Conservation (phyloP, 1,140 invertebrate species). For the Homalodisca vitripennis region DNA sequence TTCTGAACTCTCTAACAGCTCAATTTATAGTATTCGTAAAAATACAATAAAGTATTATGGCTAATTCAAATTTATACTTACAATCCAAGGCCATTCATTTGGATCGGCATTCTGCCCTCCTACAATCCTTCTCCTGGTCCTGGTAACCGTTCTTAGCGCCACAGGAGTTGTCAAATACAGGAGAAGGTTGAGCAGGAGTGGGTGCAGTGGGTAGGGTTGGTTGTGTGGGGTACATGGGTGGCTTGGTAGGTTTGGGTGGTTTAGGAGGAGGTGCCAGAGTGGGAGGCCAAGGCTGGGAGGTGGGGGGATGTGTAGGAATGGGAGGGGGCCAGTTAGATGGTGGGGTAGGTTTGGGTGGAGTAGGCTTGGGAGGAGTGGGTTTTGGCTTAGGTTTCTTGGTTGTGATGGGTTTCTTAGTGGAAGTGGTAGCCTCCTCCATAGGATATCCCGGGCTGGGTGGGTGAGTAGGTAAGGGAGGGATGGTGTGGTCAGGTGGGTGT, state of each 20-base stretch:
- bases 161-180: conserved; percentile 48
- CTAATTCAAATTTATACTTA: conserved; percentile 40
- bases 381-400: conserved; percentile 47
- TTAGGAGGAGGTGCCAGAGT: conserved; percentile 26
- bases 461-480: conserved; percentile 68
- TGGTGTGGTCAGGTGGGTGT: conserved; percentile 73
- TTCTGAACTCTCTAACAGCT: no score
- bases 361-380: conserved; percentile 48
- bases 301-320: conserved; percentile 40
- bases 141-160: conserved; percentile 68
- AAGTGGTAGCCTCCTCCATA: conserved; percentile 35
- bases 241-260: conserved; percentile 42
- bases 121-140: conserved; percentile 74
- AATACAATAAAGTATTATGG: background rate
- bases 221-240: conserved; percentile 47
- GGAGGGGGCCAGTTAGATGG: conserved; percentile 61
- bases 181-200: conserved; percentile 26
- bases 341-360: no score
- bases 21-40: background rate
- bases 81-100: conserved; percentile 84
- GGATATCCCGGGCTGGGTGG: conserved; percentile 56
- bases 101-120: conserved; percentile 77
- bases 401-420: conserved; percentile 41
- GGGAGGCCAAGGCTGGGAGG: conserved; percentile 31
- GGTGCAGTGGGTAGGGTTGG: conserved; percentile 37